Evolutionary conservation across 2,888 invertebrate species (phyloP).

Genomic region (Idaea straminata): DNA sequence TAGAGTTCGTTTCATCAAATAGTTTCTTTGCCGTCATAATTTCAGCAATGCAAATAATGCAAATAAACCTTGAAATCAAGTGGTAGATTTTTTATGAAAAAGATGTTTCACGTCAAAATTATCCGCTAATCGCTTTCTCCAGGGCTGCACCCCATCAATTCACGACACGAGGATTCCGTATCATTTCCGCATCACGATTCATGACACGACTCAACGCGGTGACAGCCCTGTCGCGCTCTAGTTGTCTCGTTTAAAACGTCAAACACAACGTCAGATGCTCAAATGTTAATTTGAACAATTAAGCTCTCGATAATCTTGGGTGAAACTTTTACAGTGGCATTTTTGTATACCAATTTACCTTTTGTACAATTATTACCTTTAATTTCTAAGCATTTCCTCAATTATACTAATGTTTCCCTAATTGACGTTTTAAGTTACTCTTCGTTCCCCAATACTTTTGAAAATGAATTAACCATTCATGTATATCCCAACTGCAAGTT

Average conservation of each 20-base stretch:
- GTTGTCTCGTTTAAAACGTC: conserved; percentile 34
- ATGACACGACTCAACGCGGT: conserved; percentile 16
- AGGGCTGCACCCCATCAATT: conserved; percentile 1
- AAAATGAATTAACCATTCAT: neutral
- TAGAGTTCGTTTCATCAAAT: too few species aligned
- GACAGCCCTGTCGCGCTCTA: conserved; percentile 25
- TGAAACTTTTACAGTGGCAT: neutral
- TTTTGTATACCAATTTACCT: neutral
- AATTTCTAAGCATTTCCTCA: too few species aligned
- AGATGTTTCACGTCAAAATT: neutral
- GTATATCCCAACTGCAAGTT: neutral
- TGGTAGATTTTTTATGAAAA: too few species aligned
- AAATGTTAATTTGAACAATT: conserved; percentile 7
- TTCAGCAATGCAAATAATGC: too few species aligned
- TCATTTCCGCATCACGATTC: conserved; percentile 37
- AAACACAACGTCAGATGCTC: conserved; percentile 20
- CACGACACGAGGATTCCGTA: conserved; percentile 17
- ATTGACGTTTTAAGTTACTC: too few species aligned
- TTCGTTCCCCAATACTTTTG: too few species aligned
- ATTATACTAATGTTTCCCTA: too few species aligned
- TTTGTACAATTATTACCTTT: neutral
- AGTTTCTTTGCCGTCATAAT: too few species aligned
- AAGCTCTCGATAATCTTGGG: neutral
- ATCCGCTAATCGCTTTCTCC: neutral
- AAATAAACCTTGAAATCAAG: too few species aligned